These are phyloP conservation scores for Xyliphius kryptos DNA, from an alignment of 2,113 vertebrate genomes.

Conservation along the genomic window DNA sequence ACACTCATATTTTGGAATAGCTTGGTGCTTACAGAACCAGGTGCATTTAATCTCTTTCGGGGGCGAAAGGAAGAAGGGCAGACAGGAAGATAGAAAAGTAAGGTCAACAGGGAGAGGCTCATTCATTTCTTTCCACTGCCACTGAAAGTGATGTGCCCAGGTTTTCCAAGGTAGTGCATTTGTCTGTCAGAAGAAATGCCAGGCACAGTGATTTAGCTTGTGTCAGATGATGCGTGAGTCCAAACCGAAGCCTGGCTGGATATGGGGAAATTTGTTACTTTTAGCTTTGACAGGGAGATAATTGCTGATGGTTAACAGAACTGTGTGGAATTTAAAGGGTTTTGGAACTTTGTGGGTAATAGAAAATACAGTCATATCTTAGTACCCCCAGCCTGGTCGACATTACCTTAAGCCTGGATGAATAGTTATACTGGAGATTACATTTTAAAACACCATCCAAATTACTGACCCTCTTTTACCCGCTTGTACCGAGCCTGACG, in stretches of 20 bases:
- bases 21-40: slow-evolving; percentile 78
- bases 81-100: slow-evolving; percentile 47
- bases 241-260: slow-evolving; percentile 97
- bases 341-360: slow-evolving; percentile 60
- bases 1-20: slow-evolving; percentile 90
- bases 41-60: slow-evolving; percentile 83
- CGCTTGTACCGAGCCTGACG: neutral
- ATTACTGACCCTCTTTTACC: too few relatives aligned
- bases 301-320: slow-evolving; percentile 99
- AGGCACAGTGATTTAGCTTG: slow-evolving; percentile 95
- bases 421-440: slow-evolving; percentile 32
- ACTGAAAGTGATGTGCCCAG: slow-evolving; percentile 86
- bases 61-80: slow-evolving; percentile 15
- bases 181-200: slow-evolving; percentile 98
- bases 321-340: slow-evolving; percentile 83
- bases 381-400: slow-evolving; percentile 5
- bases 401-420: slow-evolving; percentile 28
- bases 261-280: slow-evolving; percentile 99
- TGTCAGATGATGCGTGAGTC: slow-evolving; percentile 96
- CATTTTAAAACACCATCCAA: slow-evolving; percentile 39
- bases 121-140: slow-evolving; percentile 53
- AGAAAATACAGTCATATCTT: slow-evolving; percentile 48
- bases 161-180: slow-evolving; percentile 95
- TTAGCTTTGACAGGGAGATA: slow-evolving; percentile 99
- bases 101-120: slow-evolving; percentile 78